Evolutionary conservation across 2,888 invertebrate genomes (phyloP), one percentile per base, ranked within the genome.

Genomic region (Drosophila birchii): DNA sequence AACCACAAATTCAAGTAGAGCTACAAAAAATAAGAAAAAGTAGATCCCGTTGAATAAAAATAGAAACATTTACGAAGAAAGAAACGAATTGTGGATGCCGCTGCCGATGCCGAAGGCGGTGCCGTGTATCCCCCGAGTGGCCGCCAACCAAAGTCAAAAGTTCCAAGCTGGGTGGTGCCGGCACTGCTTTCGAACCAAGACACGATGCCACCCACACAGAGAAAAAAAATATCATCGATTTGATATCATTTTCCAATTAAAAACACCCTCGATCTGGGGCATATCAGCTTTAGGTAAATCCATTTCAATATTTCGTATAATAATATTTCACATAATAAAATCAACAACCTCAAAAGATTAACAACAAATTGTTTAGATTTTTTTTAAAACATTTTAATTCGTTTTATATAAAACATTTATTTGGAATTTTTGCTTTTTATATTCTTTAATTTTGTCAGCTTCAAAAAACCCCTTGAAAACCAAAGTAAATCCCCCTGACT

Each of bases 41-140:
- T 49, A 66, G 49, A 49, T 64, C 69, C 79, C 80, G 63, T 69
- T 70, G 84, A 84, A 84, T 84, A 84, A 84, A 84, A 84, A 84
- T 82, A 84, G 84, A 84, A 84, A 84, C 84, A 84, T 84, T 84
- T 84, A 87, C 80, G 84, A 84, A 84, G 84, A 84, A 84, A 84
- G 84, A 84, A 84, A 79, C 77, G 69, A 82, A 79, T 59, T 68
- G 83, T 82, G 78, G 83, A 83, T 73, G 66, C 32, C 64, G 32
- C 61, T 56, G 49, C 32, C 64, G 41, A 66, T 51, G 56, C 68
- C 56, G 64, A 68, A 71, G 64, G 58, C 57, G 39, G 47, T 44
- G 45, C 67, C 67, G 54, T 36, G 68, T 41, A 47, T 39, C 29
- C 39, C 47, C 39, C 47, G 4, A 41, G 18, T 26, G 16, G 26